phyloP scores from a whole-genome alignment of 2,888 invertebrate species.

The Nephrotoma appendiculata region DNA sequence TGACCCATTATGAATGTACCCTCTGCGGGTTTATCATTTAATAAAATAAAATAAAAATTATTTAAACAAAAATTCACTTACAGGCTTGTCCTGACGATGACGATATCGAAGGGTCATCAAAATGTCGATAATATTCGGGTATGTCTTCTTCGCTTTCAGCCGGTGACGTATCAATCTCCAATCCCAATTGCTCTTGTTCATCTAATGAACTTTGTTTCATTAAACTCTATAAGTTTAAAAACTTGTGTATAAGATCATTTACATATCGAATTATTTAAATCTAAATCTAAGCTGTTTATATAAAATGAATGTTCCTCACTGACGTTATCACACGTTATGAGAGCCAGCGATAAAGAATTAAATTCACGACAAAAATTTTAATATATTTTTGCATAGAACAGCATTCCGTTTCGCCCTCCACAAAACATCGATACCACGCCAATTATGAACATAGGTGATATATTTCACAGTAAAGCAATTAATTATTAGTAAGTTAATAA shows the following conservation, averaged over 20 bases:
- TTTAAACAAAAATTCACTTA: not conserved
- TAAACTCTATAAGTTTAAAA: conserved; percentile 40
- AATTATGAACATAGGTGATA: too few species aligned
- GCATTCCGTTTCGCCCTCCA: too few species aligned
- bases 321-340: too few species aligned
- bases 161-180: conserved; percentile 53
- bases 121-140: conserved; percentile 29
- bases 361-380: not conserved
- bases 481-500: not conserved
- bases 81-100: conserved; percentile 8
- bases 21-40: not conserved
- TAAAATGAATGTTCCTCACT: not conserved
- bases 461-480: not conserved
- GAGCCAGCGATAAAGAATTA: too few species aligned
- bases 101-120: conserved; percentile 29
- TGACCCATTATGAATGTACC: not conserved
- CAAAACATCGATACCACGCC: too few species aligned
- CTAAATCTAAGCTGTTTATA: not conserved
- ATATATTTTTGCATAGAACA: not conserved
- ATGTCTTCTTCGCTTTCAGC: conserved; percentile 42
- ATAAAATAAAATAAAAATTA: not conserved
- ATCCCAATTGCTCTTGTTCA: conserved; percentile 58
- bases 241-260: not conserved
- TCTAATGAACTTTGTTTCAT: conserved; percentile 88
- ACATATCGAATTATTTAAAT: not conserved